Evolutionary conservation across 2,113 vertebrate genomes (phyloP), one percentile per base, ranked within the genome.

Genomic region (Ibidorhyncha struthersii): DNA sequence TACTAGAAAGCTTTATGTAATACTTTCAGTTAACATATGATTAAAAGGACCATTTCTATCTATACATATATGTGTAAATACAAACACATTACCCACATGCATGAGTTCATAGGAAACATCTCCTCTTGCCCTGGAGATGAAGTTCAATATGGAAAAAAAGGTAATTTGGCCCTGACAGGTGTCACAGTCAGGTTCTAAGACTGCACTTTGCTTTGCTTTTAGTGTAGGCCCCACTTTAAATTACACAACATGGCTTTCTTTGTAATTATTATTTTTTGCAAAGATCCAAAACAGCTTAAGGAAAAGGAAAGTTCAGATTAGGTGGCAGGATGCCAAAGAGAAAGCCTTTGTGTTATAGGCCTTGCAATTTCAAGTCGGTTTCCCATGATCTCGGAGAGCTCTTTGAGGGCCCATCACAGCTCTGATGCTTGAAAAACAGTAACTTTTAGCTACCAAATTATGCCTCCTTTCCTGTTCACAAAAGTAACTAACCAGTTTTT

Each of bases 401-500:
- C 52, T 43, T 6, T 76, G 62, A 52, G 30, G 14, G 19, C 49
- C 87, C 78, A 61, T 76, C 66, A 26, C 30, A 76, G 26, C 49
- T 85, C 70, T 66, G 36, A 32, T 80, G 40, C 36, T 82, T 94
- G 78, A 71, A 91, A 85, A 90, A 41, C 53, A 62, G 50, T 82
- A 74, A 93, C 87, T 95, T 93, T 95, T 90, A 88, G 49, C 61
- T 86, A 72, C 74, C 22, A 89, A 73, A 83, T 52, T 78, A 21
- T 91, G 82, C 66, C 38, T 91, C 13, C n/a, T 94, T 94, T 94
- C 82, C 74, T 73, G 34, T 73, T 81, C 82, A 93, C 41, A 90
- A 91, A 93, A 89, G 78, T 80, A 67, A 77, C 62, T 70, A 86
- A 89, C 41, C 41, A 80, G 40, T 93, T 82, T 91, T 96, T 94